phyloP scores from a whole-genome alignment of 2,888 invertebrate species.

The Aromia moschata region DNA sequence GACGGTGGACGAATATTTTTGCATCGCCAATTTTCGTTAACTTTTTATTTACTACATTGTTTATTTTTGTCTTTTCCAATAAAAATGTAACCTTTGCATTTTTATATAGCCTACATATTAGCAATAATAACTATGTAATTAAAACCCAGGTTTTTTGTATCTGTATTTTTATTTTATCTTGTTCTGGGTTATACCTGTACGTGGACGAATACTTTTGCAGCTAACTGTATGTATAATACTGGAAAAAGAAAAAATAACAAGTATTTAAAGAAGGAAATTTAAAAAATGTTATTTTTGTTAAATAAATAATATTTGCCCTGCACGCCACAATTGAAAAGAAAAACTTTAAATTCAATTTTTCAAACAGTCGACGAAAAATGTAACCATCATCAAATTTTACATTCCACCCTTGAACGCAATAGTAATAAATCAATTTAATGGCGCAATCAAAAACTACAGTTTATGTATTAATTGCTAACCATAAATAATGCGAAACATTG shows the following conservation, averaged over 20 bases:
- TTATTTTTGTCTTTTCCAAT: too few relatives aligned
- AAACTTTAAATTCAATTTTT: too few relatives aligned
- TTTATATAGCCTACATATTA: too few relatives aligned
- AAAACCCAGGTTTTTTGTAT: background rate
- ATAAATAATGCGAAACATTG: slow-evolving; percentile 4
- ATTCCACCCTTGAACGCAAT: background rate
- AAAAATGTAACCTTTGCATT: too few relatives aligned
- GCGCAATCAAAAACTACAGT: slow-evolving; percentile 11
- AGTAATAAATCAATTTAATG: slow-evolving; percentile 8
- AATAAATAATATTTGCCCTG: too few relatives aligned
- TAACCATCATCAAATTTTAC: background rate
- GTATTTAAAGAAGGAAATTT: too few relatives aligned
- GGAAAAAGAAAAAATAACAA: too few relatives aligned
- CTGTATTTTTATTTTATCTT: background rate
- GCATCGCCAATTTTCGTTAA: background rate
- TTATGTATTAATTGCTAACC: slow-evolving; percentile 7
- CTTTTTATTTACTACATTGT: too few relatives aligned
- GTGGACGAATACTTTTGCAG: background rate
- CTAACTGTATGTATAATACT: too few relatives aligned
- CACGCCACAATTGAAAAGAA: too few relatives aligned
- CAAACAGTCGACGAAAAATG: too few relatives aligned
- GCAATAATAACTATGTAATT: background rate
- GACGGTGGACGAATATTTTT: background rate
- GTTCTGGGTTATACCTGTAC: background rate
- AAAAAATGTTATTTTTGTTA: too few relatives aligned